These are phyloP conservation scores for Limnephilus rhombicus DNA, from an alignment of 2,888 invertebrate genomes.

Conservation along the genomic window DNA sequence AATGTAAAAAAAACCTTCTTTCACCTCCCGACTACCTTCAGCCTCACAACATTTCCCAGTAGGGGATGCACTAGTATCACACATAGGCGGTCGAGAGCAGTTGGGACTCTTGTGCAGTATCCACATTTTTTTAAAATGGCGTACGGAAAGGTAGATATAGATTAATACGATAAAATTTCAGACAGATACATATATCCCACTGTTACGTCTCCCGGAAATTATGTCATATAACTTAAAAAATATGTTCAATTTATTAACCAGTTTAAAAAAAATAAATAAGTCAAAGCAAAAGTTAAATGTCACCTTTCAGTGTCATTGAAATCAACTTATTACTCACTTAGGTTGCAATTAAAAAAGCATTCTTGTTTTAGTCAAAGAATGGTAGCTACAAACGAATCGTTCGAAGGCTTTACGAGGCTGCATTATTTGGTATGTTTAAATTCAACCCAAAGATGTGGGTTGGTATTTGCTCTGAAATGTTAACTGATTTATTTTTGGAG, in stretches of 20 bases:
- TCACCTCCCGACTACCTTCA: too few species aligned
- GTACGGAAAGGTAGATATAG: neutral
- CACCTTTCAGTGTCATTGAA: neutral
- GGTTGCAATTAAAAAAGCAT: neutral
- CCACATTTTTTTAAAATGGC: too few species aligned
- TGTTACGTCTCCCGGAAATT: neutral
- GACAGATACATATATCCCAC: neutral
- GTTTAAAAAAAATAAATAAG: neutral
- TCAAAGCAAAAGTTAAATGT: neutral
- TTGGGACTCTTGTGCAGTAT: too few species aligned
- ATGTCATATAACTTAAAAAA: neutral
- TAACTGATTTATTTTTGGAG: neutral
- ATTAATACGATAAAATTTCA: neutral
- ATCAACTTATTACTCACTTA: neutral
- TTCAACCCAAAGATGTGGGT: neutral
- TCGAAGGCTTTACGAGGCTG: neutral
- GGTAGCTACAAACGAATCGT: neutral
- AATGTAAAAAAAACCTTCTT: too few species aligned
- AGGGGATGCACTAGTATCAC: too few species aligned
- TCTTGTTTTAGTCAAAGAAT: neutral
- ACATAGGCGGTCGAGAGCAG: too few species aligned
- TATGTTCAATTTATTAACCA: neutral
- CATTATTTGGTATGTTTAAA: neutral
- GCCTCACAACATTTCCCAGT: too few species aligned
- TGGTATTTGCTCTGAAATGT: neutral